A percentile compares a stretch with the other conserved stretches of the same genome.
Evolutionary conservation across 2,113 vertebrate species (phyloP).

Genomic region (Heterotilapia buettikoferi): DNA sequence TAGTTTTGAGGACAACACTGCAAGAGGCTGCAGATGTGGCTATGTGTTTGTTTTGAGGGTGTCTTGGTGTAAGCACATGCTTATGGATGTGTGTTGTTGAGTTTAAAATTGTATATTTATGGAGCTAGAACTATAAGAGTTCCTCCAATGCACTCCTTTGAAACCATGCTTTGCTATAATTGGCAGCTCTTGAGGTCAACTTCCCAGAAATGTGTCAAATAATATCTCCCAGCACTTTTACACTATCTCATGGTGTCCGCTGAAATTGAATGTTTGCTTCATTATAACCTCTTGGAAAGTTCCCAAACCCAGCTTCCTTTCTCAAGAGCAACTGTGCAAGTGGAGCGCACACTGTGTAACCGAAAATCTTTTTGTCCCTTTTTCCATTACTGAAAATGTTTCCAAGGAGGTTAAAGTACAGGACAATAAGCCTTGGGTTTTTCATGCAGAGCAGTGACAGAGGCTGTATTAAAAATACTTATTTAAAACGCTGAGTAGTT

Average conservation of each 20-base stretch:
- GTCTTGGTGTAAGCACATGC: background rate
- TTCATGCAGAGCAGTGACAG: background rate
- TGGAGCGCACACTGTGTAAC: background rate
- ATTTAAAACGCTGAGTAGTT: background rate
- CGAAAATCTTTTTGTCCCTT: background rate
- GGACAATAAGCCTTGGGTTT: background rate
- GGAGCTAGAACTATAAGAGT: conserved; percentile 19
- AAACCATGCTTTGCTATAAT: conserved; percentile 53
- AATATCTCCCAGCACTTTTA: conserved; percentile 27
- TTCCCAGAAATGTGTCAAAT: conserved; percentile 42
- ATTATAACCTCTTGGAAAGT: conserved; percentile 49
- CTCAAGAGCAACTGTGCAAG: conserved; percentile 22
- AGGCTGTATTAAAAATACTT: background rate
- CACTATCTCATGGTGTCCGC: conserved; percentile 1
- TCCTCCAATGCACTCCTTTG: conserved; percentile 13
- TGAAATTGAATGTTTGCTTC: conserved; percentile 51
- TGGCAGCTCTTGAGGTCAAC: conserved; percentile 52
- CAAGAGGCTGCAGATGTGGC: background rate
- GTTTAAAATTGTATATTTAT: conserved; percentile 17
- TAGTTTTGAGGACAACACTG: background rate
- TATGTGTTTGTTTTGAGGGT: background rate
- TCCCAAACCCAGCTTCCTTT: conserved; percentile 25
- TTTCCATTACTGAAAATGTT: background rate
- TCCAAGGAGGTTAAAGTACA: background rate
- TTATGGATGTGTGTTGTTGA: background rate